Evolutionary conservation across 1,140 invertebrate species (phyloP), one percentile per base, ranked within the genome.

Genomic region (Drosophila truncata): DNA sequence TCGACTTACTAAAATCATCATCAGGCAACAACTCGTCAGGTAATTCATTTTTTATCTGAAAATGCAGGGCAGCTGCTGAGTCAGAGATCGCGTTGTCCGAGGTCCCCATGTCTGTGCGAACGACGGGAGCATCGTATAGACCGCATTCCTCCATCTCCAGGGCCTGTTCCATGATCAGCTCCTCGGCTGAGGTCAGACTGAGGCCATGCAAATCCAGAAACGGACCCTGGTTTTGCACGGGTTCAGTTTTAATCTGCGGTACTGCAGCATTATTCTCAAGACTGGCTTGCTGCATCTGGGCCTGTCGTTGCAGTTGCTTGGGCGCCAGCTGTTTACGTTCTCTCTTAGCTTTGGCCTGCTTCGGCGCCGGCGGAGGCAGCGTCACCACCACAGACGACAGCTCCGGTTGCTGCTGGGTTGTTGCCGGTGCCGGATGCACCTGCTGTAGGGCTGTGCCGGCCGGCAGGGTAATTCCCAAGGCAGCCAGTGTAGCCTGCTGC

Each of bases 121-220:
- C 59, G 5, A 52, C 61, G 2, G 87, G 78, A 0, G 82, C 60
- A 54, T 87, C 85, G 50, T 91, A 91, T 6, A 91, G 73, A 7
- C 91, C 91, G 46, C 86, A 90, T 49, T 92, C 91, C 41, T 92
- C 91, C 91, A 92, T 91, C 70, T 92, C 91, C 5, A 92, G 63
- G 2, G 91, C 91, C 46, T 92, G 91, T 46, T 92, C 91, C 91
- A 92, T 92, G 9, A 92, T 92, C 20, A 92, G 46, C 31, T 92
- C 91, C 55, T 92, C 91, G n/a, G 91, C 91, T 4, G 91, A 92
- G 0, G 91, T 92, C n/a, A 92, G 59, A 39, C 91, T 92, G 4
- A 92, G 59, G 0, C 83, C 77, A 25, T 92, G 87, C n/a, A 92
- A 20, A 62, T 92, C 91, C 1, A 83, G 35, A 42, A 92, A 92